A percentile compares a stretch with the other conserved stretches of the same genome.
These are phyloP conservation scores for Pachyrhynchus sulphureomaculatus DNA, from an alignment of 1,140 invertebrate species.

Conservation along the genomic window DNA sequence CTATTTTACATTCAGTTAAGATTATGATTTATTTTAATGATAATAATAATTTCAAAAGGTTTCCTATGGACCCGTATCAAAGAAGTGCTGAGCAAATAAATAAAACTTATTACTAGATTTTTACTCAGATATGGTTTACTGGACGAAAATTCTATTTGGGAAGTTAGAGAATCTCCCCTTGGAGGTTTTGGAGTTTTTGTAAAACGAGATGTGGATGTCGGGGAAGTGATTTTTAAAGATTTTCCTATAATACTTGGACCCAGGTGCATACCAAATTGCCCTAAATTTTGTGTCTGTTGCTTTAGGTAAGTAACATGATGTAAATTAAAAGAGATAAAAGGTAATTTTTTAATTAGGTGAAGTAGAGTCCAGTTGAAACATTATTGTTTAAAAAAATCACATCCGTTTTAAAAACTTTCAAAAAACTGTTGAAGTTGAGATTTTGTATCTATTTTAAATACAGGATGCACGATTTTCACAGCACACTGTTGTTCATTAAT, in stretches of 20 bases:
- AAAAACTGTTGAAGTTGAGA: too few relatives aligned
- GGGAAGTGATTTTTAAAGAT: conserved; percentile 70
- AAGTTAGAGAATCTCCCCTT: conserved; percentile 34
- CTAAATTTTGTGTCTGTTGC: conserved; percentile 59
- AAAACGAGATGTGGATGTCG: conserved; percentile 59
- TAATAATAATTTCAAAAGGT: too few relatives aligned
- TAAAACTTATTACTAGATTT: conserved; percentile 28
- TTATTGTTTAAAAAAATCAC: too few relatives aligned
- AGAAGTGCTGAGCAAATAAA: conserved; percentile 17
- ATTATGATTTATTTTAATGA: too few relatives aligned
- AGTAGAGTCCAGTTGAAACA: too few relatives aligned
- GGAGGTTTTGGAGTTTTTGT: conserved; percentile 68
- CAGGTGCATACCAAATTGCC: conserved; percentile 51
- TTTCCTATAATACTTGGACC: conserved; percentile 66
- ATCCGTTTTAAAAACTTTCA: too few relatives aligned
- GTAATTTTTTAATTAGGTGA: too few relatives aligned
- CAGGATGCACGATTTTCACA: too few relatives aligned
- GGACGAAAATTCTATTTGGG: conserved; percentile 30
- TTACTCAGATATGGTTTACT: conserved; percentile 23
- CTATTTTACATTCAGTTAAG: too few relatives aligned
- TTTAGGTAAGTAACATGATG: conserved; percentile 52
- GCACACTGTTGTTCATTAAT: too few relatives aligned
- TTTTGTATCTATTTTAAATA: too few relatives aligned
- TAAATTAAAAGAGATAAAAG: too few relatives aligned
- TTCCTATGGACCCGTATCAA: conserved; percentile 2